Percentiles rank a stretch among this genome's conserved stretches.
Evolutionary conservation across 2,888 invertebrate genomes (phyloP).

Genomic region (Chrysotoxum bicinctum): DNA sequence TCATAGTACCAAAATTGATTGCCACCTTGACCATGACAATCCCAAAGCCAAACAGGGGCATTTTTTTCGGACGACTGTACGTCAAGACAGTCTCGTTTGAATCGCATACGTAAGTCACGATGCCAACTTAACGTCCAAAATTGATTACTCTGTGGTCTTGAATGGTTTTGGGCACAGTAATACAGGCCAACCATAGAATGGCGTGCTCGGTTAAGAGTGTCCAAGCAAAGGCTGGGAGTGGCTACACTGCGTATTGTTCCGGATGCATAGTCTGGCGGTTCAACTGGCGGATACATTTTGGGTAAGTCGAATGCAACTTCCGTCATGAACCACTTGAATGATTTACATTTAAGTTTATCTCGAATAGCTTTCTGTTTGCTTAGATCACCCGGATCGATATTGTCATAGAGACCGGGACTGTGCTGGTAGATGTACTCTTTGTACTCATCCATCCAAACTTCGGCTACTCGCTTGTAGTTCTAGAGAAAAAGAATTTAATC

Average conservation of each 20-base stretch:
- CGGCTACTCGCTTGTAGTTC: conserved; percentile 96
- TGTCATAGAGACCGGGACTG: conserved; percentile 87
- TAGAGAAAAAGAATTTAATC: conserved; percentile 77
- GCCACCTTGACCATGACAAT: conserved; percentile 95
- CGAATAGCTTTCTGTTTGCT: conserved; percentile 89
- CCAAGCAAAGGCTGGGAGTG: conserved; percentile 87
- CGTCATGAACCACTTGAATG: conserved; percentile 98
- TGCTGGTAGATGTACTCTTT: conserved; percentile 92
- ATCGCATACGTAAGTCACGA: conserved; percentile 82
- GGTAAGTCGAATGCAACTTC: conserved; percentile 95
- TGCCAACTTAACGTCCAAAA: conserved; percentile 81
- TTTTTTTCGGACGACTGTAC: conserved; percentile 88
- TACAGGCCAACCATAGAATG: conserved; percentile 79
- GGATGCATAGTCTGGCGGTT: conserved; percentile 90
- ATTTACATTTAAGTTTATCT: conserved; percentile 90
- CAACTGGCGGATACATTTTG: conserved; percentile 93
- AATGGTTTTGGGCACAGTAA: conserved; percentile 77
- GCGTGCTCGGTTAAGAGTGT: conserved; percentile 84
- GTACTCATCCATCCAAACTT: conserved; percentile 99
- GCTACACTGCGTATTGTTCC: conserved; percentile 89
- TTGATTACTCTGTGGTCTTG: conserved; percentile 78
- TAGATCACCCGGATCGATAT: conserved; percentile 91
- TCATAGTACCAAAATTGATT: conserved; percentile 97
- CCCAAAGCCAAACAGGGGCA: conserved; percentile 91
- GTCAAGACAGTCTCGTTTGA: conserved; percentile 92